Conservation (phyloP, 2,888 invertebrate genomes). For the Drosophila percnosoma region DNA sequence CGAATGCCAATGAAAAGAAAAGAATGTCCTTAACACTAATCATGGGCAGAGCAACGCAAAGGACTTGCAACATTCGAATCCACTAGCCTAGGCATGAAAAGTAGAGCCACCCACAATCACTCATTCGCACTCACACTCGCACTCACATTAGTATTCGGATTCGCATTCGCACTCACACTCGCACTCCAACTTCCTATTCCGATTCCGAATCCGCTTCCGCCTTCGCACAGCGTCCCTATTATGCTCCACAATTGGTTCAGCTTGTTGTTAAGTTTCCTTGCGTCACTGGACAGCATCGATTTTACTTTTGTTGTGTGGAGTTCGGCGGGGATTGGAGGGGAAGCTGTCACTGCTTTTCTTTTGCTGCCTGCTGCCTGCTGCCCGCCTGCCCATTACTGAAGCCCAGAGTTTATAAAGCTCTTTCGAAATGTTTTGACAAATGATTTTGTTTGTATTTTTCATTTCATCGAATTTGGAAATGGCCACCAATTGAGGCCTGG, state of each 20-base stretch:
- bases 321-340: background rate
- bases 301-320: conserved; percentile 20
- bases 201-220: conserved; percentile 64
- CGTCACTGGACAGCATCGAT: conserved; percentile 62
- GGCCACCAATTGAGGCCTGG: conserved; percentile 63
- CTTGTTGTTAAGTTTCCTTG: conserved; percentile 46
- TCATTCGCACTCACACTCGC: conserved; percentile 22
- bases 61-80: conserved; percentile 20
- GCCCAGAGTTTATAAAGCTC: conserved; percentile 69
- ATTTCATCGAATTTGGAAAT: conserved; percentile 72
- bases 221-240: conserved; percentile 58
- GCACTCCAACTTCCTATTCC: conserved; percentile 30
- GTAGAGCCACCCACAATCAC: conserved; percentile 16
- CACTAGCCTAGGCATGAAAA: conserved; percentile 21
- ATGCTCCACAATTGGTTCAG: conserved; percentile 43
- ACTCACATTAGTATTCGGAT: conserved; percentile 13
- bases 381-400: conserved; percentile 22
- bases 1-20: conserved; percentile 1
- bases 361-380: background rate
- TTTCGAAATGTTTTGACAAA: conserved; percentile 79
- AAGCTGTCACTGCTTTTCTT: background rate
- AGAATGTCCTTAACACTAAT: conserved; percentile 67
- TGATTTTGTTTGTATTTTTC: conserved; percentile 82
- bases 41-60: conserved; percentile 29
- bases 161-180: conserved; percentile 1